Evolutionary conservation across 2,113 vertebrate genomes (phyloP), one percentile per base, ranked within the genome.

Genomic region (Phodopus roborovskii): DNA sequence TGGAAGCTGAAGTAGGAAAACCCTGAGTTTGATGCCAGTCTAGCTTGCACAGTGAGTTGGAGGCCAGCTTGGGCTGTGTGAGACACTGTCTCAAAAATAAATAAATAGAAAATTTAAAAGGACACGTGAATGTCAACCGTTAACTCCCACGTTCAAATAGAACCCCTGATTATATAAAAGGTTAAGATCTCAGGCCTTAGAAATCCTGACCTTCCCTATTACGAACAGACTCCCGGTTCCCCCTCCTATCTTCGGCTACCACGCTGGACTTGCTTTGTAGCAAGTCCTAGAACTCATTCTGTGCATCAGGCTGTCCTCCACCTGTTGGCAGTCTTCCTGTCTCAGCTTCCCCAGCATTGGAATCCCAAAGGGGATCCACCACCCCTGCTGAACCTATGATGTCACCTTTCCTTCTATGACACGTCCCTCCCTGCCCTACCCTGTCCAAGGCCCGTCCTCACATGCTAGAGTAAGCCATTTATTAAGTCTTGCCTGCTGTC

Each of bases 391-490:
- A 90, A 93, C 20, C 75, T 56, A 92, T 2, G 10, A 83, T 33
- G 50, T 89, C 88, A 88, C n/a, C 24, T 22, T 83, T 56, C 77
- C 62, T 92, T 95, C 62, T 86, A 17, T 95, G 83, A 90, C 70
- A 60, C 22, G 33, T 73, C 36, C 24, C 92, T 93, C 30, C 79
- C 68, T 84, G 58, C 42, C 70, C 68, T 71, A 56, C 45, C 50
- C 87, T 9, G 26, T 96, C 36, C 62, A 79, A 74, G 68, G 45
- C 75, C 22, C 42, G 33, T 60, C 20, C 62, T 36, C 71, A 33
- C 48, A 95, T 81, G 30, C 62, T 86, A 33, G 28, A 66, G 3
- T 96, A 73, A 22, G 13, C 24, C 62, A 88, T 20, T 77, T 48
- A n/a, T 30, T 66, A 56, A 62, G 56, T n/a, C 26, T 13, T 8